Conservation (phyloP, 2,888 invertebrate genomes). For the Bellardia pandia region DNA sequence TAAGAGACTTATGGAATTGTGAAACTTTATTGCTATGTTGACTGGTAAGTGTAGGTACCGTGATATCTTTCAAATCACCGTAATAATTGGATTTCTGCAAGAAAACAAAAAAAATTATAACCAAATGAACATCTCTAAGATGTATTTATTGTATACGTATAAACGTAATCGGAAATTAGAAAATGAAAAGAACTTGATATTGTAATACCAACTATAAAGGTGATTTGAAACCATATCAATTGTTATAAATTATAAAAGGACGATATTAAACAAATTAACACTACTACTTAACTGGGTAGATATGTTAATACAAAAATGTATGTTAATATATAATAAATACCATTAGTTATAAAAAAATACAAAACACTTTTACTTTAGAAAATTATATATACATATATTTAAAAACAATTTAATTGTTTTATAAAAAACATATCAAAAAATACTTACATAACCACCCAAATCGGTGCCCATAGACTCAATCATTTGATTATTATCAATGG, state of each 20-base stretch:
- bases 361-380: background rate
- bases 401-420: background rate
- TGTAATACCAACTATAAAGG: slow-evolving; percentile 75
- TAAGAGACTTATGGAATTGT: slow-evolving; percentile 97
- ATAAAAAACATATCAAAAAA: background rate
- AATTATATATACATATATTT: background rate
- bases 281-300: background rate
- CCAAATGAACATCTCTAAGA: slow-evolving; percentile 50
- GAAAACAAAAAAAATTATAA: slow-evolving; percentile 68
- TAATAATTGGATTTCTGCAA: slow-evolving; percentile 88
- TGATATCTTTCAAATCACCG: slow-evolving; percentile 95
- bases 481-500: slow-evolving; percentile 88
- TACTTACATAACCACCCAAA: slow-evolving; percentile 88
- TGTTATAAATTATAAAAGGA: slow-evolving; percentile 15
- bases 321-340: background rate
- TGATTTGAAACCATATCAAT: slow-evolving; percentile 81
- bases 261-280: background rate
- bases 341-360: background rate
- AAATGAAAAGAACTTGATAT: slow-evolving; percentile 14
- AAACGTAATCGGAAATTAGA: background rate
- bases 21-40: slow-evolving; percentile 96
- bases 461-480: slow-evolving; percentile 88
- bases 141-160: background rate
- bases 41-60: slow-evolving; percentile 93
- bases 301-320: background rate